Evolutionary conservation across 2,113 vertebrate species (phyloP), one percentile per base, ranked within the genome.

Genomic region (Sinosuthora webbiana): DNA sequence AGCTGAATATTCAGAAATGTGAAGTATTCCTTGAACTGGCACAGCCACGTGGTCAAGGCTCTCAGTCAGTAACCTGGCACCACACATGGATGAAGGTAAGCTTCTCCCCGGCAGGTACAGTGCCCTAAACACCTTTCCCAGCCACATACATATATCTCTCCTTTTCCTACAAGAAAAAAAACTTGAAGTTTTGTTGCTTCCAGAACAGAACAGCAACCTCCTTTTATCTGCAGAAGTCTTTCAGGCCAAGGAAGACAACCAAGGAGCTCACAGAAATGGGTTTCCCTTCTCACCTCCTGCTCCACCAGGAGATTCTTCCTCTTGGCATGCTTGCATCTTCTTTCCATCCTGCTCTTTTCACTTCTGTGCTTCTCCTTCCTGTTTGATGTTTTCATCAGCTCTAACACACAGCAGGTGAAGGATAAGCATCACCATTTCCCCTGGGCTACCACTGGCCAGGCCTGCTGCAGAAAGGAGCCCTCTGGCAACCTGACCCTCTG

Each of bases 11-110:
- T 80, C 41, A 37, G 22, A 90, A 82, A 20, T 49, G 27, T 71
- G 56, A 87, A 91, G 75, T 39, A 41, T 3, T 42, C 17, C 53
- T 41, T 70, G 50, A 89, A 47, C 25, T 11, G 6, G 10, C 11
- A 2, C n/a, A 76, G 59, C 19, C n/a, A 49, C 0, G 0, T 4
- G 17, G 42, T 13, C 52, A 37, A 81, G 19, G 33, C 15, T 57
- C 56, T 87, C 5, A 1, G 19, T 5, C 11, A 28, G 28, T 41
- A 85, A 42, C 56, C 13, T 44, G 25, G n/a, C 41, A 70, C 7
- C 2, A 1, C 31, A 79, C 39, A 8, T 1, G 7, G 53, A 25
- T 16, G 9, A 31, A 71, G n/a, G 17, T 65, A 67, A 67, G n/a
- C 17, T 89, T 64, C 49, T 71, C 27, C 69, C 62, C 64, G 52